phyloP scores from a whole-genome alignment of 2,797 vertebrate genomes.

The Holocentrus rufus region DNA sequence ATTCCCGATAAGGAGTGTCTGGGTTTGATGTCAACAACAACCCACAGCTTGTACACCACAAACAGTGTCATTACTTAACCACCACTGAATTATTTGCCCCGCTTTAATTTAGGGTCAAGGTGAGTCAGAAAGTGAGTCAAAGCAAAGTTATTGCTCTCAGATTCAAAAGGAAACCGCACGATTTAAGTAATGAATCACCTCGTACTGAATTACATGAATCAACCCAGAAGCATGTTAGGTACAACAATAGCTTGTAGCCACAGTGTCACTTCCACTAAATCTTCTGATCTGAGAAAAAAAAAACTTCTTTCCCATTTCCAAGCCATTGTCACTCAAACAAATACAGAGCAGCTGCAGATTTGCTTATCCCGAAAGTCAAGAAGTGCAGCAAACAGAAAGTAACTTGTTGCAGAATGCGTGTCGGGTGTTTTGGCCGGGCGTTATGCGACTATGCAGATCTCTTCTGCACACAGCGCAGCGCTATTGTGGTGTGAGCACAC shows the following conservation, averaged over 20 bases:
- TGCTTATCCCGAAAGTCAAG: constrained; percentile 36
- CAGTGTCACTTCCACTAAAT: constrained; percentile 58
- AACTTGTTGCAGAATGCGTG: background rate
- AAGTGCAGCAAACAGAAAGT: constrained; percentile 27
- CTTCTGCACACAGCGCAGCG: constrained; percentile 35
- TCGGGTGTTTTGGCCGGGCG: constrained; percentile 22
- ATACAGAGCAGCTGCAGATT: constrained; percentile 6
- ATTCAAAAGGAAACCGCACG: constrained; percentile 57
- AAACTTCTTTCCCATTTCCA: constrained; percentile 26
- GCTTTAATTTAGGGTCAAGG: constrained; percentile 38
- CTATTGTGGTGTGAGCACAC: constrained; percentile 33
- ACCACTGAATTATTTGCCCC: constrained; percentile 34
- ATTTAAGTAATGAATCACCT: constrained; percentile 67
- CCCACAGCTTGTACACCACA: constrained; percentile 44
- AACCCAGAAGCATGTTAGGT: constrained; percentile 52
- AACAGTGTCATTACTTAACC: constrained; percentile 42
- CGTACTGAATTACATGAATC: constrained; percentile 71
- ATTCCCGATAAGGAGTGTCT: constrained; percentile 12
- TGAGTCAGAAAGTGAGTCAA: constrained; percentile 69
- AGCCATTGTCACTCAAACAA: constrained; percentile 25
- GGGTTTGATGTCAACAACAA: constrained; percentile 25
- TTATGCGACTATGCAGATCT: constrained; percentile 33
- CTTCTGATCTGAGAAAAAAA: constrained; percentile 42
- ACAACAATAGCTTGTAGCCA: constrained; percentile 57
- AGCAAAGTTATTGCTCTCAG: constrained; percentile 29